Conservation (phyloP, 2,113 vertebrate genomes). For the Archocentrus centrarchus region DNA sequence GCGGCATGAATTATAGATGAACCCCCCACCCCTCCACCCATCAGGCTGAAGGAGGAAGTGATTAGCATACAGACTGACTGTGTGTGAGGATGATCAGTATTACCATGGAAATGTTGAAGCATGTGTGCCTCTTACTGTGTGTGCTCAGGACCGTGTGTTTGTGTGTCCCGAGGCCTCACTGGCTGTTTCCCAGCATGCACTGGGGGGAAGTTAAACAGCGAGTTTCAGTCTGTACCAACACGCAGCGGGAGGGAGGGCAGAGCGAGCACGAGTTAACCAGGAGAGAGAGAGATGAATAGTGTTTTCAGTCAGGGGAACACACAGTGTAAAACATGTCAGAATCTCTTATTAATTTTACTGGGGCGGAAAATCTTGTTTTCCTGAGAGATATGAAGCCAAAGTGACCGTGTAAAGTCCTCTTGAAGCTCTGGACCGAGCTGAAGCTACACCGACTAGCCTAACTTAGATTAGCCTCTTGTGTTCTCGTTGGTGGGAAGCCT, state of each 20-base stretch:
- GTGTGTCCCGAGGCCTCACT: slow-evolving; percentile 59
- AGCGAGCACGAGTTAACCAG: neutral
- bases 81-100: slow-evolving; percentile 43
- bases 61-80: slow-evolving; percentile 51
- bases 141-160: slow-evolving; percentile 23
- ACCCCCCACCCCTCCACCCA: neutral
- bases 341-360: slow-evolving; percentile 6
- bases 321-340: slow-evolving; percentile 1
- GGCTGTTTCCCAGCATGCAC: slow-evolving; percentile 66
- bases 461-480: neutral
- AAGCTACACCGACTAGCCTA: neutral
- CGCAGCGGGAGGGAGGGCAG: slow-evolving; percentile 27
- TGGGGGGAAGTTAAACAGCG: slow-evolving; percentile 44
- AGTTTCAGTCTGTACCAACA: slow-evolving; percentile 41
- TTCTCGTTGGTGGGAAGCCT: neutral
- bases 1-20: slow-evolving; percentile 68
- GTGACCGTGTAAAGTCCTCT: neutral
- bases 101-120: slow-evolving; percentile 53
- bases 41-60: slow-evolving; percentile 49
- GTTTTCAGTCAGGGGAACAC: slow-evolving; percentile 24
- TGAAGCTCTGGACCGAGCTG: neutral
- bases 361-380: slow-evolving; percentile 1
- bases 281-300: slow-evolving; percentile 43
- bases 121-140: slow-evolving; percentile 34
- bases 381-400: neutral